Base-by-base conservation (phyloP, 2,888 invertebrate genomes). In the Strigamia maritima region DNA sequence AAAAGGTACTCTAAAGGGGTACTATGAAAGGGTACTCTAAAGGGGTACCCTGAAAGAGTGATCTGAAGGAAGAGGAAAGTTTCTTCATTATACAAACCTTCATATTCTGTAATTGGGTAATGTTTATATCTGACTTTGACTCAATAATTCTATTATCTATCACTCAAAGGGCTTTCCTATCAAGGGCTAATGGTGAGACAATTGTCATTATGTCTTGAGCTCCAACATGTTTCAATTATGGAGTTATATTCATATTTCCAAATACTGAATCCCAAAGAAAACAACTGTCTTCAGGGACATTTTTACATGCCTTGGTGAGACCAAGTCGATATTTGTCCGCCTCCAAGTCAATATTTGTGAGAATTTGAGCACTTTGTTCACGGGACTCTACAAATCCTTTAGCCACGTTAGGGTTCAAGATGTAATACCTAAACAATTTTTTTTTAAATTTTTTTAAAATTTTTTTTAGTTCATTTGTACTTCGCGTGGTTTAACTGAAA, bases 301-400 rank as follows among this genome's bases (percentile, higher is more conserved):
- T 7, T 54, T 60, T 38, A 76, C 81, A 89, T 93, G 97, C 97
- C 94, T 98, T 98, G 84, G 96, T 97, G 89, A 91, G 92, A 89
- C 98, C 98, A 88, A 97, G 88, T 86, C 97, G 92, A 90, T 91
- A 98, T 88, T 95, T 95, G 88, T 97, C 97, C 84, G 92, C 89
- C 87, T 95, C 95, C 89, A 98, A 90, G 88, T 91, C 91, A 87
- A 93, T 91, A 84, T 89, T 88, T 83, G 92, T 92, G 89, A 95
- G 90, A 88, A 97, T 93, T 82, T 83, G 82, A 2, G 87, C 87
- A 54, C 86, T 86, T 82, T 19, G 14, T 70, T 87, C 86, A 83
- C 87, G 87, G 79, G 88, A 88, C 81, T 88, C 87, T 80, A 87
- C 86, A 82, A 87, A 88, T 38, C 83, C 83, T 81, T 84, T 84